These are phyloP conservation scores for Thecophora atra DNA, from an alignment of 2,888 invertebrate species.

Conservation along the genomic window DNA sequence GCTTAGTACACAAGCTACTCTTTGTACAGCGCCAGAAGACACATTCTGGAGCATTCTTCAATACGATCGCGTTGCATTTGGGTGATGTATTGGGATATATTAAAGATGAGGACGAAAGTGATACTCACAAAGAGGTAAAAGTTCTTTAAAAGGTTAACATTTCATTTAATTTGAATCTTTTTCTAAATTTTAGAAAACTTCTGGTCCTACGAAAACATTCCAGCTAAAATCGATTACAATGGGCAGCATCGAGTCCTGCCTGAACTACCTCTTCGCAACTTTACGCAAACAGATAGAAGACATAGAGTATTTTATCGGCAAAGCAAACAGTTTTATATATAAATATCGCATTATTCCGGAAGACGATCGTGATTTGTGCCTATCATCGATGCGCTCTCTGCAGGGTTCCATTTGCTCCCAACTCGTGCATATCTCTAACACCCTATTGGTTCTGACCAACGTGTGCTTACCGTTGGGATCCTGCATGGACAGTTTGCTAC, in stretches of 20 bases:
- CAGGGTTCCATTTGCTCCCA: constrained; percentile 72
- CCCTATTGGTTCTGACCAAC: constrained; percentile 68
- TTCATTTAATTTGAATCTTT: not conserved
- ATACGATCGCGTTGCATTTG: constrained; percentile 57
- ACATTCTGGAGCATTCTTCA: constrained; percentile 61
- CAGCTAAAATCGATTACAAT: constrained; percentile 57
- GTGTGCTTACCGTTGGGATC: constrained; percentile 68
- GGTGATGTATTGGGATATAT: constrained; percentile 55
- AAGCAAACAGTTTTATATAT: constrained; percentile 66
- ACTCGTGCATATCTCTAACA: constrained; percentile 68
- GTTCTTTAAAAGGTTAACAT: too few species aligned
- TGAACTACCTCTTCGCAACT: constrained; percentile 55
- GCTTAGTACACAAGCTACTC: constrained; percentile 59
- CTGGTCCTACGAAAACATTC: constrained; percentile 42
- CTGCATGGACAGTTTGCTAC: constrained; percentile 69
- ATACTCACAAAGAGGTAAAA: constrained; percentile 28
- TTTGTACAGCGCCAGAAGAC: constrained; percentile 63
- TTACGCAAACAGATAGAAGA: constrained; percentile 61
- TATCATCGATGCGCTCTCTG: constrained; percentile 67
- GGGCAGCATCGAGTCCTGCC: constrained; percentile 54
- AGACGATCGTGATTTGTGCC: constrained; percentile 64
- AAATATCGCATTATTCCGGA: constrained; percentile 66
- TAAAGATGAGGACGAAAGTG: constrained; percentile 49
- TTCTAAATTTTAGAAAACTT: constrained; percentile 6
- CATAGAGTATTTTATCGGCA: constrained; percentile 62